phyloP scores from a whole-genome alignment of 2,888 invertebrate genomes.

The Stramonita haemastoma region DNA sequence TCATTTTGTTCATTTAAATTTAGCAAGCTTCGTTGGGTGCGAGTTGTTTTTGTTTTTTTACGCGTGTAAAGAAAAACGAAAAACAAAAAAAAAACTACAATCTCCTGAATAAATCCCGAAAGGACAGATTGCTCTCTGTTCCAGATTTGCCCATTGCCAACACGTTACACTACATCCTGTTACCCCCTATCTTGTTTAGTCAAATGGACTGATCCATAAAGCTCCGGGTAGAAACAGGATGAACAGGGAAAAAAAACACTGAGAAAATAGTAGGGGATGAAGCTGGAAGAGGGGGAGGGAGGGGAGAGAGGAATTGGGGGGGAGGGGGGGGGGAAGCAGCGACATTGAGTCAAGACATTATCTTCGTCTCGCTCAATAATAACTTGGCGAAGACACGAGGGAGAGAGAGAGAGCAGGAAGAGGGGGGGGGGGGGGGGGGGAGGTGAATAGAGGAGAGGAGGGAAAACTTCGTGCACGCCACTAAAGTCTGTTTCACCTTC shows the following conservation, averaged over 20 bases:
- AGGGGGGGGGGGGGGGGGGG: neutral
- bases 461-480: neutral
- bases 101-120: too few relatives aligned
- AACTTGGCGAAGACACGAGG: neutral
- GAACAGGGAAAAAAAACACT: neutral
- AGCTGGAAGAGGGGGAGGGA: neutral
- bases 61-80: too few relatives aligned
- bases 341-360: neutral
- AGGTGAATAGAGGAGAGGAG: neutral
- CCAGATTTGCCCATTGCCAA: too few relatives aligned
- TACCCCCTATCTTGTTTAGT: too few relatives aligned
- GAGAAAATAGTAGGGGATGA: neutral
- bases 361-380: neutral
- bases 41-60: too few relatives aligned
- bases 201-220: too few relatives aligned
- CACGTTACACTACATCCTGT: too few relatives aligned
- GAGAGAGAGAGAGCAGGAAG: neutral
- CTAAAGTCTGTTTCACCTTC: neutral
- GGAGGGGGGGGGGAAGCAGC: neutral
- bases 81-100: too few relatives aligned
- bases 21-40: too few relatives aligned
- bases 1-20: too few relatives aligned
- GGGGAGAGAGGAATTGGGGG: neutral
- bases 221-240: too few relatives aligned
- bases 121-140: too few relatives aligned